A percentile compares a stretch with the other conserved stretches of the same genome.
These are phyloP conservation scores for Coelinius sp. DNA, from an alignment of 2,888 invertebrate genomes.

Conservation along the genomic window DNA sequence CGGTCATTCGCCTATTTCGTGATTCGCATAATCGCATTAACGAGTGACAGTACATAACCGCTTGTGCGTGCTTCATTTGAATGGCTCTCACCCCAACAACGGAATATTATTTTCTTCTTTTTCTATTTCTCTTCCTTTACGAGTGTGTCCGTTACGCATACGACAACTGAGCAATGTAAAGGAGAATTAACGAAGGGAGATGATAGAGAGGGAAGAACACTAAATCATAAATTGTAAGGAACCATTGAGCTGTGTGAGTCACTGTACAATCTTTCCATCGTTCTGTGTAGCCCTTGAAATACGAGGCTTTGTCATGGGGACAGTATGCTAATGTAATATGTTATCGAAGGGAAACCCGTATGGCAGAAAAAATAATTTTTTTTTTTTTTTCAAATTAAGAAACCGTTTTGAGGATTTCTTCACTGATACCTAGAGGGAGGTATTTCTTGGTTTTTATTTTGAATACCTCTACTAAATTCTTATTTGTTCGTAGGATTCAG, in stretches of 20 bases:
- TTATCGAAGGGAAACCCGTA: background rate
- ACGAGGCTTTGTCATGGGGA: background rate
- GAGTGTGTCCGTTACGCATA: background rate
- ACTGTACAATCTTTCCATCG: constrained; percentile 5
- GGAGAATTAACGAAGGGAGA: background rate
- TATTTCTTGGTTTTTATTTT: no score
- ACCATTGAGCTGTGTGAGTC: constrained; percentile 11
- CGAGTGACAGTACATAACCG: constrained; percentile 17
- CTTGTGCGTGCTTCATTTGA: constrained; percentile 22
- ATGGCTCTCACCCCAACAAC: background rate
- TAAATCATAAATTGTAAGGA: constrained; percentile 15
- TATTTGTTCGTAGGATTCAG: no score
- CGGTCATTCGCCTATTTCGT: constrained; percentile 24
- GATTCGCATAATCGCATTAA: constrained; percentile 19
- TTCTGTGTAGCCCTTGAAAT: background rate
- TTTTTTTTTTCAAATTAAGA: no score
- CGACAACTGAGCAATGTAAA: no score
- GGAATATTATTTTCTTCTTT: background rate
- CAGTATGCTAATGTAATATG: constrained; percentile 1
- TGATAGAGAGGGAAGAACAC: background rate
- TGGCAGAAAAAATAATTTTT: no score
- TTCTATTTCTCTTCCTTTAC: background rate
- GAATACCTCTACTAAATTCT: no score
- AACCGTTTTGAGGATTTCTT: no score
- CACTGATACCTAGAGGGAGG: no score